phyloP scores from a whole-genome alignment of 2,888 invertebrate genomes.

The Drosophila tanythrix region DNA sequence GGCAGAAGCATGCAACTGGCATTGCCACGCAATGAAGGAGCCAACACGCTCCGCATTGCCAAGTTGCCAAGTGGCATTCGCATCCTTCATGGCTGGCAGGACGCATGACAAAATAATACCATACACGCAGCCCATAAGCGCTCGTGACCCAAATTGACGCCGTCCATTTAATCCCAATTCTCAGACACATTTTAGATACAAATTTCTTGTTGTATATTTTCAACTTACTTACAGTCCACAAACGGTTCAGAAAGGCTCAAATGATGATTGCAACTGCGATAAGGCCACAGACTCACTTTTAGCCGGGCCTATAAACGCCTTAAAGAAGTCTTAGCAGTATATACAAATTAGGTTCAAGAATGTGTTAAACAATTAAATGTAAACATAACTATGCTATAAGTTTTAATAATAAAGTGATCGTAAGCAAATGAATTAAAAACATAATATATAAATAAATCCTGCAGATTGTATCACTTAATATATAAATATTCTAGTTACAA shows the following conservation, averaged over 20 bases:
- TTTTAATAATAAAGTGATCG: neutral
- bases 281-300: neutral
- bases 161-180: conserved; percentile 16
- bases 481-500: neutral
- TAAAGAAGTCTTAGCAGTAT: neutral
- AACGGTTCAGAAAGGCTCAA: neutral
- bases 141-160: conserved; percentile 35
- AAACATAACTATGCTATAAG: neutral
- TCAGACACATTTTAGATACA: conserved; percentile 3
- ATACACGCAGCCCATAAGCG: conserved; percentile 46
- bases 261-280: neutral
- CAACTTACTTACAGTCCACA: neutral
- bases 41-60: conserved; percentile 39
- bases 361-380: neutral
- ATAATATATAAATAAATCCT: neutral
- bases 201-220: conserved; percentile 2
- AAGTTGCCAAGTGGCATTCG: conserved; percentile 27
- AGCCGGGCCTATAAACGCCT: neutral
- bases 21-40: conserved; percentile 20
- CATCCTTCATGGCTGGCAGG: conserved; percentile 44
- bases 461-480: neutral
- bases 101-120: conserved; percentile 50
- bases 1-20: conserved; percentile 25
- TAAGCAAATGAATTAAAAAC: neutral
- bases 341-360: neutral